Conservation (phyloP, 2,113 vertebrate genomes). For the Eleginops maclovinus region DNA sequence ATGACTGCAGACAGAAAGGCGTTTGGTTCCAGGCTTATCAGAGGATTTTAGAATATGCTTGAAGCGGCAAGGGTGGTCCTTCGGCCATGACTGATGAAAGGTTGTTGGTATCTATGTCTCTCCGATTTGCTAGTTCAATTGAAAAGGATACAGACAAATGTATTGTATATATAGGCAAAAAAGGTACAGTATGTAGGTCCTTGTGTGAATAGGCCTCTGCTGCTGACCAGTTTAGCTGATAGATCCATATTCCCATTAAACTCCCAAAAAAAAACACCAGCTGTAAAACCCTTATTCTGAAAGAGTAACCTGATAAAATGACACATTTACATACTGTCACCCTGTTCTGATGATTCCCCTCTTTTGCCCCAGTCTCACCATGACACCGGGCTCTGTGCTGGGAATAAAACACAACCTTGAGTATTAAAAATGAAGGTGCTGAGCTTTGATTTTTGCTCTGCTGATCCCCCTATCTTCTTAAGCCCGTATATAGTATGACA, state of each 20-base stretch:
- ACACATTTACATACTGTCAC: background rate
- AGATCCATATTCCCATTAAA: background rate
- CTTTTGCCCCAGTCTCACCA: background rate
- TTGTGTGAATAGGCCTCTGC: background rate
- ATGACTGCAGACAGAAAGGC: too few species aligned
- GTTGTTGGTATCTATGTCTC: too few species aligned
- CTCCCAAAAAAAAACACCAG: background rate
- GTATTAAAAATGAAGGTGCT: background rate
- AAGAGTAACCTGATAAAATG: slow-evolving; percentile 1
- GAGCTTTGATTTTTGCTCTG: background rate
- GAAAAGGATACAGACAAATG: too few species aligned
- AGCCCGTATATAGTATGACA: background rate
- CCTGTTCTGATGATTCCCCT: background rate
- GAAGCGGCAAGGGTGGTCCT: too few species aligned
- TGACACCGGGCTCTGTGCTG: background rate
- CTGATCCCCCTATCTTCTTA: background rate
- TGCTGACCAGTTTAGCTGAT: background rate
- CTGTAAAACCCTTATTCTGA: background rate
- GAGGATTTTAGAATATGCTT: too few species aligned
- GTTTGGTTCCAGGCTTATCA: too few species aligned
- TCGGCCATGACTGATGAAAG: too few species aligned
- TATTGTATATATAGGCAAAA: too few species aligned
- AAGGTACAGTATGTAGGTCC: too few species aligned
- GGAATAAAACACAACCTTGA: slow-evolving; percentile 12
- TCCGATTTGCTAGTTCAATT: too few species aligned